phyloP scores from a whole-genome alignment of 2,113 vertebrate species.

The Megaleporinus macrocephalus region DNA sequence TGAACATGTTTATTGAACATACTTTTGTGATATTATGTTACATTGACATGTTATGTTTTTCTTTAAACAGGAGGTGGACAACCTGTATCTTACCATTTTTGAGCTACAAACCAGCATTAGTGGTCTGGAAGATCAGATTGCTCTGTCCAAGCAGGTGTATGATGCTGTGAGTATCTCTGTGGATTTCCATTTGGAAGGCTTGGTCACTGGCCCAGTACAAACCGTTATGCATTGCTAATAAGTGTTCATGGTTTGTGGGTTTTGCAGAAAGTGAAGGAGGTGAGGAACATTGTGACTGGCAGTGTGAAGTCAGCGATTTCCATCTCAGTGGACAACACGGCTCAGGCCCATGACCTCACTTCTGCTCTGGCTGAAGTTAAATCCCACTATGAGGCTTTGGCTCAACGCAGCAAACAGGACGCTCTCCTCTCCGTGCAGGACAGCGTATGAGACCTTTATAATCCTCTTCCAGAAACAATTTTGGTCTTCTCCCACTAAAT shows the following conservation, averaged over 20 bases:
- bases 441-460: slow-evolving; percentile 59
- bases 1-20: neutral
- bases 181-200: neutral
- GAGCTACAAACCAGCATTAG: slow-evolving; percentile 67
- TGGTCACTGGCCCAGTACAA: neutral
- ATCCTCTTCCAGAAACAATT: neutral
- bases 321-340: slow-evolving; percentile 69
- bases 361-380: slow-evolving; percentile 66
- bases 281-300: slow-evolving; percentile 65
- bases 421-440: slow-evolving; percentile 66
- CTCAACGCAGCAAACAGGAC: slow-evolving; percentile 69
- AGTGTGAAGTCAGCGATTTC: slow-evolving; percentile 69
- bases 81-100: slow-evolving; percentile 66
- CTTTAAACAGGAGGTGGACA: slow-evolving; percentile 67
- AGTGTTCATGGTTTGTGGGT: neutral
- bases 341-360: slow-evolving; percentile 67
- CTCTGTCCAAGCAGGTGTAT: slow-evolving; percentile 72
- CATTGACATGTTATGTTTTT: neutral
- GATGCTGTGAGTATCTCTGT: slow-evolving; percentile 62
- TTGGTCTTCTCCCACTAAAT: neutral
- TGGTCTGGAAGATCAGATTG: slow-evolving; percentile 68
- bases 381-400: slow-evolving; percentile 67
- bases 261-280: slow-evolving; percentile 71
- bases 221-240: neutral
- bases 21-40: neutral